phyloP scores from a whole-genome alignment of 2,888 invertebrate genomes.

The Auanema sp. region DNA sequence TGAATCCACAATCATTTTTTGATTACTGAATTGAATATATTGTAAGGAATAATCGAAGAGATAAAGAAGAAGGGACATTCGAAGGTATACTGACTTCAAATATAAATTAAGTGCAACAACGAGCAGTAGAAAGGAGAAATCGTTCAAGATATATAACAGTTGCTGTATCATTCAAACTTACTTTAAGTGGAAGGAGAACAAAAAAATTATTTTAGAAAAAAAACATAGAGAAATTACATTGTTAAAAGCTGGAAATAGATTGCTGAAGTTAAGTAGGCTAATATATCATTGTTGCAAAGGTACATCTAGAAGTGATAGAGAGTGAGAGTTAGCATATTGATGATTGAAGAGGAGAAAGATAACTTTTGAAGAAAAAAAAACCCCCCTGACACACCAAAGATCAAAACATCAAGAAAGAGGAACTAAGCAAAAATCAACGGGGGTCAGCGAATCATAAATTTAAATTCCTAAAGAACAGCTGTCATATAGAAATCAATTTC shows the following conservation, averaged over 20 bases:
- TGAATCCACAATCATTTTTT: constrained; percentile 16
- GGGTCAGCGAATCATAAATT: not conserved
- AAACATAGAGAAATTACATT: too few species aligned
- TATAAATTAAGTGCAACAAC: too few species aligned
- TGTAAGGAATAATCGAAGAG: constrained; percentile 8
- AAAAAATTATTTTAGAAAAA: not conserved
- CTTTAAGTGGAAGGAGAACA: constrained; percentile 3
- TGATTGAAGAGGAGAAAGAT: not conserved
- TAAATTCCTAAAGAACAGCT: not conserved
- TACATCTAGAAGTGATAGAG: not conserved
- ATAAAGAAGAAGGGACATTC: not conserved
- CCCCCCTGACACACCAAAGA: not conserved
- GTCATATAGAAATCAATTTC: not conserved
- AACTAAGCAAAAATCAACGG: not conserved
- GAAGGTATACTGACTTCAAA: not conserved
- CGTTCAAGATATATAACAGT: not conserved
- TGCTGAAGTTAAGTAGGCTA: too few species aligned
- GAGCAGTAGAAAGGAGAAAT: not conserved
- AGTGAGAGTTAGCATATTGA: not conserved
- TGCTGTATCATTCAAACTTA: not conserved
- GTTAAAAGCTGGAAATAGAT: too few species aligned
- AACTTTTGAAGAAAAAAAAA: not conserved
- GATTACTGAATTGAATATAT: constrained; percentile 5
- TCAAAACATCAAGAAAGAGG: constrained; percentile 3
- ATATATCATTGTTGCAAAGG: not conserved